Evolutionary conservation across 2,113 vertebrate genomes (phyloP), one percentile per base, ranked within the genome.

Genomic region (Daubentonia madagascariensis): DNA sequence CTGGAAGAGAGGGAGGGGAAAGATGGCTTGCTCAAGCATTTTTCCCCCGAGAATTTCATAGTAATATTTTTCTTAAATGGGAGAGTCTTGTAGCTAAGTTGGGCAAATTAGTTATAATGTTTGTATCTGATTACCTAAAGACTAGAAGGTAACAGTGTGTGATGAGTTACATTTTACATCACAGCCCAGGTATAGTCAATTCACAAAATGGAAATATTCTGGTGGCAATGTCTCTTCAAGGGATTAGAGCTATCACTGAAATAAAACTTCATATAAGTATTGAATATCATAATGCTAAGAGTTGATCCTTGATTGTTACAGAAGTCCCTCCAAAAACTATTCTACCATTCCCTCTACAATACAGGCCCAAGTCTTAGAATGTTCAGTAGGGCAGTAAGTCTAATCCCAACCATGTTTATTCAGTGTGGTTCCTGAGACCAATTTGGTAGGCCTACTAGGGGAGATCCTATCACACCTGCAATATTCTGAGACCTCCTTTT

Each of bases 401-500:
- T 65, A 81, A 89, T 96, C 65, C 87, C 91, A 45, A 48, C 91
- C 94, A 91, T 96, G 91, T 98, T 98, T 98, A 95, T 89, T 96
- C 93, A 0, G 2, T 79, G 45, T 70, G 68, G 96, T 93, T 95
- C 97, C 88, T 35, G 96, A 97, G 97, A 97, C 94, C 50, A 50
- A 91, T 75, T 67, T 94, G 96, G 96, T 97, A 95, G 98, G 57
- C 94, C 88, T 89, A 10, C 0, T 45, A 75, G 52, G 75, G 79
- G 96, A 91, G 68, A 97, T 30, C 93, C 93, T 95, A 80, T 52
- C 93, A 83, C 92, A 98, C 87, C 93, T 97, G 93, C 63, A 16
- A 7, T 35, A 50, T 75, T 87, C 90, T 61, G 17, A 63, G 84
- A 83, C 50, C 65, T 85, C 28, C 2, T 8, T 30, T 6, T 18